A percentile compares a stretch with the other conserved stretches of the same genome.
These are phyloP conservation scores for Tetheella fluctuosa DNA, from an alignment of 2,888 invertebrate species.

Conservation along the genomic window DNA sequence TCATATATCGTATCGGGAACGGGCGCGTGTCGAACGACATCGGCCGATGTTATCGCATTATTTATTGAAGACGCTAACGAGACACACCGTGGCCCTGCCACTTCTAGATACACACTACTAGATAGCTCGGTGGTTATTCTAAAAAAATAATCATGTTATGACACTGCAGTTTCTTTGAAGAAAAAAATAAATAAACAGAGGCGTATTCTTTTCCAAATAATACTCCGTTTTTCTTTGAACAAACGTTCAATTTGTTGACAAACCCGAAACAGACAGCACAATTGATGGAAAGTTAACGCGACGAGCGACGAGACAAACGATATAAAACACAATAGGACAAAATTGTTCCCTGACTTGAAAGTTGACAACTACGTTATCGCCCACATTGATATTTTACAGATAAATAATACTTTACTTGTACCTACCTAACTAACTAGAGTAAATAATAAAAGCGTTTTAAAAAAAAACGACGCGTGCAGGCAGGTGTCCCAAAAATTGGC, in stretches of 20 bases:
- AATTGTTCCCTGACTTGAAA: slow-evolving; percentile 64
- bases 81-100: slow-evolving; percentile 50
- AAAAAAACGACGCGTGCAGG: too few species aligned
- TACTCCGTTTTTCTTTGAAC: slow-evolving; percentile 34
- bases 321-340: slow-evolving; percentile 58
- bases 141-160: slow-evolving; percentile 42
- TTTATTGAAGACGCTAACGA: slow-evolving; percentile 73
- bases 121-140: slow-evolving; percentile 46
- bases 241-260: slow-evolving; percentile 53
- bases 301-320: slow-evolving; percentile 47
- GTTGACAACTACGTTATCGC: slow-evolving; percentile 32
- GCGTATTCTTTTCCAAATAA: slow-evolving; percentile 36
- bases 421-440: too few species aligned
- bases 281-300: slow-evolving; percentile 65
- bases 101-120: slow-evolving; percentile 43
- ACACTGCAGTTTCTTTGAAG: slow-evolving; percentile 22
- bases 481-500: too few species aligned
- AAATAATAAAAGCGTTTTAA: too few species aligned
- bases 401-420: background rate
- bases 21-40: slow-evolving; percentile 45
- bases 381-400: background rate
- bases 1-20: slow-evolving; percentile 27
- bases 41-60: slow-evolving; percentile 65
- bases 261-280: slow-evolving; percentile 50
- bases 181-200: slow-evolving; percentile 41